A percentile compares a stretch with the other conserved stretches of the same genome.
These are phyloP conservation scores for Parochlus steinenii DNA, from an alignment of 2,888 invertebrate genomes.

Conservation along the genomic window DNA sequence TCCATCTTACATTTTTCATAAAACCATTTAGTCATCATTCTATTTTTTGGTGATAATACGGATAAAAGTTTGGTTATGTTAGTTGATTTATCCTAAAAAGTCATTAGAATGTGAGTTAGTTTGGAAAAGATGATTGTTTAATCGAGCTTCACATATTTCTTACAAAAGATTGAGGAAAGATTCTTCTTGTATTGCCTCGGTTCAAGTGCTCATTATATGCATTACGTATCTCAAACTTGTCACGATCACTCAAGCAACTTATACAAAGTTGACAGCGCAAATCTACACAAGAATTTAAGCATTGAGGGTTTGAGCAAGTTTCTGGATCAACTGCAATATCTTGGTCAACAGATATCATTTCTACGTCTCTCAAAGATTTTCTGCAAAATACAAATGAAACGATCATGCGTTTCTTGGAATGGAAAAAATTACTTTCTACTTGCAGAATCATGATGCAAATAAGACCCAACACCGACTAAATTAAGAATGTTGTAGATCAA, in stretches of 20 bases:
- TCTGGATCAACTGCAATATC: constrained; percentile 62
- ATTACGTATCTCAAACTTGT: constrained; percentile 39
- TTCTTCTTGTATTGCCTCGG: constrained; percentile 59
- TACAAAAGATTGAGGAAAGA: no score
- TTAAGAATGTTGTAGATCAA: constrained; percentile 70
- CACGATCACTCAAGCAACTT: constrained; percentile 49
- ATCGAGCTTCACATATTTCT: no score
- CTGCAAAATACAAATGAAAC: no score
- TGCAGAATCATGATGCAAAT: constrained; percentile 29
- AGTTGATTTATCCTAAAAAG: constrained; percentile 31
- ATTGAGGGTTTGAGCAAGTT: constrained; percentile 39
- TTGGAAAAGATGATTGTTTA: no score
- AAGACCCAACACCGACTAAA: constrained; percentile 54
- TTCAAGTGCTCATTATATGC: constrained; percentile 71
- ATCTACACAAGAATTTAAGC: constrained; percentile 44
- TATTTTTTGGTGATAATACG: constrained; percentile 47
- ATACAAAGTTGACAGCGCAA: constrained; percentile 61
- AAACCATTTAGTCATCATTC: constrained; percentile 68
- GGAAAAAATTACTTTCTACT: no score
- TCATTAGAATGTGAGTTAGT: no score
- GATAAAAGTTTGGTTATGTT: constrained; percentile 30
- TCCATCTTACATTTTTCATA: constrained; percentile 75
- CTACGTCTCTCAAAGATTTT: no score
- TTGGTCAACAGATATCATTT: constrained; percentile 58
- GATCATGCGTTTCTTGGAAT: no score